These are phyloP conservation scores for Cinclus mexicanus DNA, from an alignment of 2,113 vertebrate genomes.

Conservation along the genomic window DNA sequence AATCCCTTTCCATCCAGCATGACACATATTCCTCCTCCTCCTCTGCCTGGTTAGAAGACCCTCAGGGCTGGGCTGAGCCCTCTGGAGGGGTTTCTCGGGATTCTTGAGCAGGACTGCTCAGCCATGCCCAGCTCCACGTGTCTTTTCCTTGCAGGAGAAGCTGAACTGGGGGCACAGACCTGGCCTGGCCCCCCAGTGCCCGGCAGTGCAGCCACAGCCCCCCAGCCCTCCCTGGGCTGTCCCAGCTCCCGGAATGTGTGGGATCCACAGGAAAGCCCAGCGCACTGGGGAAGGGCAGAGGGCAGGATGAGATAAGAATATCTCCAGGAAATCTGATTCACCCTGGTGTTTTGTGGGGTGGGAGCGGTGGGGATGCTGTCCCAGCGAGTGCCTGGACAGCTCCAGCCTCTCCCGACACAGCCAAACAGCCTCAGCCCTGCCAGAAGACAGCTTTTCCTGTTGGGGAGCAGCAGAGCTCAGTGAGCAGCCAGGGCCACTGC, in stretches of 20 bases:
- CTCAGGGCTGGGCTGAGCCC: neutral
- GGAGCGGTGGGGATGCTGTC: neutral
- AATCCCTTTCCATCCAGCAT: neutral
- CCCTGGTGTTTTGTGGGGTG: accelerated
- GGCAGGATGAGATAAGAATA: conserved; percentile 29
- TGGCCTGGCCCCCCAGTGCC: accelerated
- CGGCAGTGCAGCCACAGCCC: too few species aligned
- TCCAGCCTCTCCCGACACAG: neutral
- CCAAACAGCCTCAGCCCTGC: neutral
- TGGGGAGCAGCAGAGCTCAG: neutral
- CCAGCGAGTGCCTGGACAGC: neutral
- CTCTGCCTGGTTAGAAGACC: neutral
- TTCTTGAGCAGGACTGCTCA: neutral
- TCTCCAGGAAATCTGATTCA: conserved; percentile 41
- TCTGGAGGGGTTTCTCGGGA: neutral
- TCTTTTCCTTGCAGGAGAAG: neutral
- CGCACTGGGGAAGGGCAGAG: neutral
- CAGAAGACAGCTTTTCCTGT: neutral
- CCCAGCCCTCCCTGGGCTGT: too few species aligned
- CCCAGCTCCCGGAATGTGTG: accelerated
- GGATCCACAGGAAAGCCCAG: neutral
- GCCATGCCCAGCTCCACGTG: accelerated
- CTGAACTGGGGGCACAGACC: neutral
- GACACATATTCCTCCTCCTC: neutral
- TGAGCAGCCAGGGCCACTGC: neutral